Conservation (phyloP, 2,797 vertebrate genomes). For the Propithecus perrieri region DNA sequence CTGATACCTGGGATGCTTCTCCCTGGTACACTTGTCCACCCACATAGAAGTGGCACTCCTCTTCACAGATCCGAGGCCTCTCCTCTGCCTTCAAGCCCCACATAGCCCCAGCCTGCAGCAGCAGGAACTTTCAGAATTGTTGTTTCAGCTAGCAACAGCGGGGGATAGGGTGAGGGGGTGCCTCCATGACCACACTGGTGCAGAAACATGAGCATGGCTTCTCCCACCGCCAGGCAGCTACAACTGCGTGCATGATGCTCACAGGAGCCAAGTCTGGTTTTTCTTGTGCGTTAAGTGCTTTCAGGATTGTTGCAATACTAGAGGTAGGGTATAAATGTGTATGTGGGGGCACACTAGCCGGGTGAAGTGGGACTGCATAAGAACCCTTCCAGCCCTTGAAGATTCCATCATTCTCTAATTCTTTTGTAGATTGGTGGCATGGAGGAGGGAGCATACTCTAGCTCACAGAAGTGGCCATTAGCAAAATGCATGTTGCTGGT, state of each 20-base stretch:
- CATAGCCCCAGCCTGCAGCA: background rate
- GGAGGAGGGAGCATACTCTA: background rate
- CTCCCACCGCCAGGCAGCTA: background rate
- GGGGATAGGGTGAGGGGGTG: background rate
- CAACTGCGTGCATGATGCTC: background rate
- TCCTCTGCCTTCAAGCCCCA: slow-evolving; percentile 47
- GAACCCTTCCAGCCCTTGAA: background rate
- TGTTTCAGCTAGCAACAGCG: background rate
- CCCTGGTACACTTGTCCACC: slow-evolving; percentile 97
- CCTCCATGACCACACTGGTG: slow-evolving; percentile 65
- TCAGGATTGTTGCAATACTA: background rate
- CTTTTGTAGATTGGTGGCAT: slow-evolving; percentile 28
- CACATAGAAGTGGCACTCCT: slow-evolving; percentile 95
- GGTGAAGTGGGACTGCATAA: background rate
- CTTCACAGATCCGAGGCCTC: slow-evolving; percentile 78
- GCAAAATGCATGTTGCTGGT: background rate
- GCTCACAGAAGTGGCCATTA: background rate
- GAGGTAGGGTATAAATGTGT: background rate
- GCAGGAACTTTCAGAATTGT: background rate
- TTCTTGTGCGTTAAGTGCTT: background rate
- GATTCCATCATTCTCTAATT: slow-evolving; percentile 17
- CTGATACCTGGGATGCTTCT: slow-evolving; percentile 91
- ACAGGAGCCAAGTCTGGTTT: background rate
- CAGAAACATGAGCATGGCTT: background rate
- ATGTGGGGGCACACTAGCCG: background rate